phyloP scores from a whole-genome alignment of 2,888 invertebrate genomes.

The Microctonus hyperodae region DNA sequence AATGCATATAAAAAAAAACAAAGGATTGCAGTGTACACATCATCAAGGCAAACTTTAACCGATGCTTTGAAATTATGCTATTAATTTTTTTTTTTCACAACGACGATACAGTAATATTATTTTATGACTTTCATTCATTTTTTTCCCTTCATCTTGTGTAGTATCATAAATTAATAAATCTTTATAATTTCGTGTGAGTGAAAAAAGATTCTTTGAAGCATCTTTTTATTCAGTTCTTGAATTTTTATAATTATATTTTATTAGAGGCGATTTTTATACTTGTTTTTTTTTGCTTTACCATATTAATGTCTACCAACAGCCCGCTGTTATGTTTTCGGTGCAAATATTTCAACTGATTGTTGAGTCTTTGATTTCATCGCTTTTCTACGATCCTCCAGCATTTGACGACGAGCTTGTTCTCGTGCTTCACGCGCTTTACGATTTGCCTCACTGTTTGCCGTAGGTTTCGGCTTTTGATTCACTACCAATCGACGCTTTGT shows the following conservation, averaged over 20 bases:
- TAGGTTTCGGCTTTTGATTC: conserved; percentile 52
- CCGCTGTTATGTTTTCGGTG: conserved; percentile 59
- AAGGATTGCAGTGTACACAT: conserved; percentile 1
- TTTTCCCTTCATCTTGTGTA: background rate
- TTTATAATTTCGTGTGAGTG: background rate
- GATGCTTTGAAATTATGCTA: too few relatives aligned
- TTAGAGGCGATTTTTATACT: conserved; percentile 23
- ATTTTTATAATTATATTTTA: conserved; percentile 26
- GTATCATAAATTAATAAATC: too few relatives aligned
- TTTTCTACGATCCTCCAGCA: conserved; percentile 78
- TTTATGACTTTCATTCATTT: conserved; percentile 27
- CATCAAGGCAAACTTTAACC: too few relatives aligned
- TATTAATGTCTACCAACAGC: conserved; percentile 33
- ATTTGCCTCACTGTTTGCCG: conserved; percentile 62
- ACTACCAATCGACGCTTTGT: conserved; percentile 51
- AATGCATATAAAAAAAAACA: conserved; percentile 9
- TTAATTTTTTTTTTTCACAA: too few relatives aligned
- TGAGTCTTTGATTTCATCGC: conserved; percentile 61
- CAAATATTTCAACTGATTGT: conserved; percentile 56
- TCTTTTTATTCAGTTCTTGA: conserved; percentile 5
- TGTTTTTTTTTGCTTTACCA: conserved; percentile 14
- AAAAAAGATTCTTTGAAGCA: background rate
- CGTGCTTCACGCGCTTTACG: conserved; percentile 68
- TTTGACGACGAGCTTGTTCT: conserved; percentile 76
- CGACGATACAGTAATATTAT: conserved; percentile 2